Evolutionary conservation across 1,140 invertebrate species (phyloP).

Genomic region (Homalodisca vitripennis): DNA sequence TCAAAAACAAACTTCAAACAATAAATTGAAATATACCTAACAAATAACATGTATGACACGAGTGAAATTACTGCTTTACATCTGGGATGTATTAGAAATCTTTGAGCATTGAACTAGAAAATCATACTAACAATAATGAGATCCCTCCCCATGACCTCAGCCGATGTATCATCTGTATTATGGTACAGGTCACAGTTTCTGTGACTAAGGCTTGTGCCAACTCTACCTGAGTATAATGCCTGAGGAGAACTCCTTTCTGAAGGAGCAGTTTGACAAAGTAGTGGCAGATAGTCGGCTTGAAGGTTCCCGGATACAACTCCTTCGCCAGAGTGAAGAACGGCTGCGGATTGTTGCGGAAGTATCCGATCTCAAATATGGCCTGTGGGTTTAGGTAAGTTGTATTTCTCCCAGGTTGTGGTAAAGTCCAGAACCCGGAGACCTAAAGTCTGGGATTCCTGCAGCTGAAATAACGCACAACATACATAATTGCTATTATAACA

Average conservation of each 20-base stretch:
- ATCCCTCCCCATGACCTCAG: no score
- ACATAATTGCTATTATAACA: conserved; percentile 33
- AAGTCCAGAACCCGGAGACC: conserved; percentile 86
- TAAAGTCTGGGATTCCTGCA: conserved; percentile 93
- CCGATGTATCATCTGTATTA: no score
- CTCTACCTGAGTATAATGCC: conserved; percentile 75
- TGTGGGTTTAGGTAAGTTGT: conserved; percentile 91
- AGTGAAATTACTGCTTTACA: no score
- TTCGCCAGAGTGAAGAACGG: conserved; percentile 87
- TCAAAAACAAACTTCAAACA: no score
- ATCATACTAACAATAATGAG: no score
- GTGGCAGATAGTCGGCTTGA: conserved; percentile 80
- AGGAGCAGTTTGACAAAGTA: conserved; percentile 79
- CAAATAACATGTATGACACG: no score
- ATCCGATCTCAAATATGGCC: conserved; percentile 91
- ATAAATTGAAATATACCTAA: no score
- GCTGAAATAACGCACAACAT: conserved; percentile 57
- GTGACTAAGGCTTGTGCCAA: no score
- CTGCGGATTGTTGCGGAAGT: conserved; percentile 76
- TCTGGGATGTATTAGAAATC: no score
- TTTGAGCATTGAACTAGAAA: no score
- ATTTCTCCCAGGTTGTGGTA: conserved; percentile 92
- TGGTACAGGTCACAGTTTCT: no score
- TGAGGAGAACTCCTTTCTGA: conserved; percentile 74
- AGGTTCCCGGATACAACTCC: conserved; percentile 78